Evolutionary conservation across 2,888 invertebrate species (phyloP), one percentile per base, ranked within the genome.

Genomic region (Tachystola acroxantha): DNA sequence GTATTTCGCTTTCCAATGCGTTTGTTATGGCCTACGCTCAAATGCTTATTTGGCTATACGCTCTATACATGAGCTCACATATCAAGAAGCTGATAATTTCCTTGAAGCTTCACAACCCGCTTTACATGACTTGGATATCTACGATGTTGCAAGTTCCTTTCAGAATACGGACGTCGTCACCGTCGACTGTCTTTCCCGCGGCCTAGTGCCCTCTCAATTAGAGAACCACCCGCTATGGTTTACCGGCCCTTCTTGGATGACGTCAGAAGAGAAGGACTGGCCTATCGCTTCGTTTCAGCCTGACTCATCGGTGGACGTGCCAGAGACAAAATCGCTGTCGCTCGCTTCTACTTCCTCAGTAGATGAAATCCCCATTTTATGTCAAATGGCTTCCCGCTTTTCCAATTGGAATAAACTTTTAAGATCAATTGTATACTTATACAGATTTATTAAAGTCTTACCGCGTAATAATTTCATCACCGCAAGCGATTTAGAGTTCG

Each of bases 101-200:
- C 32, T 20, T 10, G 6, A 1, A 3, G 37, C 33, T 10, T 11
- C 22, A 24, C n/a, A 26, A 3, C 16, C 30, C 10, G 36, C 29
- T 29, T 31, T 20, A 13, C 36, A 10, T 9, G 29, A 10, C 25
- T 11, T 33, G 3, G 36, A 36, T 11, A 33, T 40, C 27, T 36
- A 40, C 14, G 40, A 36, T 24, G 19, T 40, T 3, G 36, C 22
- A 1, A 36, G 33, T 9, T 34, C 36, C 2, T 20, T 36, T 24
- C 32, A 28, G 3, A 32, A n/a, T 19, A 35, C 31, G 14, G n/a
- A 12, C n/a, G 29, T 19, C 16, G 32, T 20, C 7, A n/a, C 20
- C 2, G 9, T 14, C 10, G 37, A 37, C 12, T 37, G 38, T 30
- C 29, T 38, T 9, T 38, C 38, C 3, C 29, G 38, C 2, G 38